Percentiles rank a stretch among this genome's conserved stretches.
Conservation (phyloP, 2,888 invertebrate species). For the Diachrysia chrysitis region DNA sequence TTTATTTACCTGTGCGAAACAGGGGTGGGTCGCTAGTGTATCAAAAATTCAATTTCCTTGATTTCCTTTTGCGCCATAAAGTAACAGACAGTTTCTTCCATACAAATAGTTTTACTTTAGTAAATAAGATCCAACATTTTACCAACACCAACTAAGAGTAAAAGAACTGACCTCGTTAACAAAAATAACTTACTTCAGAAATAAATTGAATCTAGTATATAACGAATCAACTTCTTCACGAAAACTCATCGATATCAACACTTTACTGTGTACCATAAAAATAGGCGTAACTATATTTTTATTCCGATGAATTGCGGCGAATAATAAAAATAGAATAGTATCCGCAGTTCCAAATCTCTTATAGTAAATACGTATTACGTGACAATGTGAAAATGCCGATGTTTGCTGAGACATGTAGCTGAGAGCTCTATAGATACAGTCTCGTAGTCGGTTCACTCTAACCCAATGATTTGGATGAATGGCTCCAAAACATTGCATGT, state of each 20-base stretch:
- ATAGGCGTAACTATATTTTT: slow-evolving; percentile 24
- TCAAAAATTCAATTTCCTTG: no score
- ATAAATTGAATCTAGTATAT: slow-evolving; percentile 6
- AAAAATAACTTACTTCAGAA: neutral
- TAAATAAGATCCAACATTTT: no score
- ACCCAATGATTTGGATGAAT: slow-evolving; percentile 59
- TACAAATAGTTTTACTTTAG: neutral
- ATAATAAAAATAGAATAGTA: slow-evolving; percentile 47
- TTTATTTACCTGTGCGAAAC: no score
- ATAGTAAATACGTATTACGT: slow-evolving; percentile 39
- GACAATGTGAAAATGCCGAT: slow-evolving; percentile 32
- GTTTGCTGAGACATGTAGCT: slow-evolving; percentile 32
- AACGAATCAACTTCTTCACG: slow-evolving; percentile 1
- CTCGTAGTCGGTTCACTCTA: slow-evolving; percentile 38
- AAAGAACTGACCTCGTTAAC: neutral
- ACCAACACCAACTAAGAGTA: neutral
- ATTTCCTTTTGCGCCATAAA: slow-evolving; percentile 6
- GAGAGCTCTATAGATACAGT: slow-evolving; percentile 11
- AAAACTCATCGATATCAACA: slow-evolving; percentile 24
- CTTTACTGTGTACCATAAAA: slow-evolving; percentile 24
- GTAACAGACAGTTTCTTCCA: neutral
- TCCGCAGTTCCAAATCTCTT: slow-evolving; percentile 16
- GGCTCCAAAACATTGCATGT: slow-evolving; percentile 48
- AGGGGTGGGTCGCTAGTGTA: no score
- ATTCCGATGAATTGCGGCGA: slow-evolving; percentile 29